Conservation (phyloP, 2,113 vertebrate genomes). For the Lasiurus cinereus region DNA sequence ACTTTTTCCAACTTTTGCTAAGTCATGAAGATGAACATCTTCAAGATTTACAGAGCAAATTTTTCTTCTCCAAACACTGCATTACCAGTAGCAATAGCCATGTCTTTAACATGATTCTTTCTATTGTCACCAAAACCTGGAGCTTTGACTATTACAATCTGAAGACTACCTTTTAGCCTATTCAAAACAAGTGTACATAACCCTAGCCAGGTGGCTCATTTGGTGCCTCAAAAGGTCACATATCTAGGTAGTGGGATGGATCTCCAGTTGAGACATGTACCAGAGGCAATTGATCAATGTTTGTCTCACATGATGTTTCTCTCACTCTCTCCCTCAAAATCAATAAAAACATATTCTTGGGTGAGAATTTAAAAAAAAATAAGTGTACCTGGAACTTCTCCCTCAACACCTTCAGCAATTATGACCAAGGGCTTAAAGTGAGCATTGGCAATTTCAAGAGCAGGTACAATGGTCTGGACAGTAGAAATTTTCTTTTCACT, state of each 20-base stretch:
- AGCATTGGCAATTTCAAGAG: slow-evolving; percentile 93
- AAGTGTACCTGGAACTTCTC: slow-evolving; percentile 93
- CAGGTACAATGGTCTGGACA: slow-evolving; percentile 94
- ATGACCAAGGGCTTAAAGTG: slow-evolving; percentile 94
- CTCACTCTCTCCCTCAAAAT: neutral
- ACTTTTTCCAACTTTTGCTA: slow-evolving; percentile 73
- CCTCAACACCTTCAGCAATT: slow-evolving; percentile 94
- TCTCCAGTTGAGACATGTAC: neutral
- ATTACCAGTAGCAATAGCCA: slow-evolving; percentile 89
- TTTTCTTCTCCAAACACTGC: slow-evolving; percentile 94
- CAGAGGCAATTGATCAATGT: neutral
- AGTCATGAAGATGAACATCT: slow-evolving; percentile 94
- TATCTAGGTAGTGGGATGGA: too few species aligned
- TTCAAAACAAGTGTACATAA: slow-evolving; percentile 93
- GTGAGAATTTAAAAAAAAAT: slow-evolving; percentile 85
- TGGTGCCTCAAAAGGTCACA: neutral
- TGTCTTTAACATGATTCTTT: neutral
- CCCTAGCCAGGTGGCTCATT: neutral
- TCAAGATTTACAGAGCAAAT: slow-evolving; percentile 89
- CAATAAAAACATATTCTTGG: neutral
- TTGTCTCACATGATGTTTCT: neutral
- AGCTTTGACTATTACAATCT: slow-evolving; percentile 93
- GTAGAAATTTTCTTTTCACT: slow-evolving; percentile 96
- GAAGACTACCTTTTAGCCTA: slow-evolving; percentile 94
- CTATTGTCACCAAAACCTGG: neutral